Evolutionary conservation across 2,113 vertebrate species (phyloP), one percentile per base, ranked within the genome.

Genomic region (Brienomyrus brachyistius): DNA sequence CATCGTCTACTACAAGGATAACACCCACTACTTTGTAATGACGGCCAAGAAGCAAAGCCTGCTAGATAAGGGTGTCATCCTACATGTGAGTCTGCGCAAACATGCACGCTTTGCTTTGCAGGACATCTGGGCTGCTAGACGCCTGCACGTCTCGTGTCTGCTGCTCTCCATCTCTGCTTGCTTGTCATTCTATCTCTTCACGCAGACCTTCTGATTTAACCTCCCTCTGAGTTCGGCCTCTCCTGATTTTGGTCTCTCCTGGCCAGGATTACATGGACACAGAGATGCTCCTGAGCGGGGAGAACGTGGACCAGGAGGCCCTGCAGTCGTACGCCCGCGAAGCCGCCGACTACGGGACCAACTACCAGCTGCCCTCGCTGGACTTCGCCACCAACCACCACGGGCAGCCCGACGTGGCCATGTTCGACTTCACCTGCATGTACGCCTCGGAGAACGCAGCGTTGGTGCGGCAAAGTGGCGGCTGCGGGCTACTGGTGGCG

Each of bases 401-500:
- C 0, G 97, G 96, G 27, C 97, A 98, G 91, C 97, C 98, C 0
- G 98, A 99, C 0, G 98, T 98, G 19, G 97, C 98, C 89, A 99
- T 99, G 98, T 99, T 99, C 10, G 98, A 99, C 95, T 99, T 99
- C 92, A 99, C 98, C 92, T 97, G 95, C 93, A 99, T 99, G 98
- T 98, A 99, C 1, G 98, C 98, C 0, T 98, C 98, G 0, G 98
- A 99, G 94, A 99, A 99, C 0, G 98, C 98, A 0, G 98, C 98
- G 0, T 90, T 99, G 82, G 94, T 99, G 91, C 94, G 98, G 31
- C 97, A 98, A 92, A 97, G 97, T n/a, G 94, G 95, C 48, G 96
- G 97, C 1, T 97, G 96, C 92, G 96, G 95, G 91, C 95, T 99
- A 1, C 93, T 99, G 10, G 98, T 99, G 35, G 96, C 97, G 0